Percentiles rank a stretch among this genome's conserved stretches.
phyloP scores from a whole-genome alignment of 1,140 invertebrate species.

The Drosophila albomicans region DNA sequence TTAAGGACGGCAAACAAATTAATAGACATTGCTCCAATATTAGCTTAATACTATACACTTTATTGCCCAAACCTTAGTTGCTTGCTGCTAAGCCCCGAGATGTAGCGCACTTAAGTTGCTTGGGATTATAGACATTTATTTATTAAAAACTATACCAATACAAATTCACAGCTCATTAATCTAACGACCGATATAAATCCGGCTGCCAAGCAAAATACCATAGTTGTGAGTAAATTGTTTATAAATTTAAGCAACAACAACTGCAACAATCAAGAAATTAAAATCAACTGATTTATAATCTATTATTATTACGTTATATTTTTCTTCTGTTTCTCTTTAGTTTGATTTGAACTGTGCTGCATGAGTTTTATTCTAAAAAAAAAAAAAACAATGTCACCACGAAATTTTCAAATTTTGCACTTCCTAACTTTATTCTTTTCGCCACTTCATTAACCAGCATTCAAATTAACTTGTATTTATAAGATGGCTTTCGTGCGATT shows the following conservation, averaged over 20 bases:
- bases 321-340: constrained; percentile 41
- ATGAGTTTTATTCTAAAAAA: constrained; percentile 38
- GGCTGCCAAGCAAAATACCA: constrained; percentile 76
- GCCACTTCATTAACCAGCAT: constrained; percentile 13
- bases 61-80: not conserved
- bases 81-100: constrained; percentile 16
- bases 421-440: constrained; percentile 15
- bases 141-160: constrained; percentile 74
- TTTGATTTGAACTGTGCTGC: constrained; percentile 43
- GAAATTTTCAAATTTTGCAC: constrained; percentile 51
- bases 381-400: not conserved
- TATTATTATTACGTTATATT: constrained; percentile 20
- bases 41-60: constrained; percentile 10
- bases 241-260: constrained; percentile 66
- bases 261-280: constrained; percentile 55
- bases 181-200: constrained; percentile 82
- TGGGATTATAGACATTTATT: constrained; percentile 67
- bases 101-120: constrained; percentile 61
- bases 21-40: not conserved
- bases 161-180: constrained; percentile 81
- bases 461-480: not conserved
- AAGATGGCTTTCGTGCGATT: constrained; percentile 16
- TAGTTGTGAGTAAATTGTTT: constrained; percentile 81
- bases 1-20: constrained; percentile 19
- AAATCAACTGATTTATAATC: constrained; percentile 18